Base-by-base conservation (phyloP, 2,113 vertebrate species). In the Herpailurus yagouaroundi region DNA sequence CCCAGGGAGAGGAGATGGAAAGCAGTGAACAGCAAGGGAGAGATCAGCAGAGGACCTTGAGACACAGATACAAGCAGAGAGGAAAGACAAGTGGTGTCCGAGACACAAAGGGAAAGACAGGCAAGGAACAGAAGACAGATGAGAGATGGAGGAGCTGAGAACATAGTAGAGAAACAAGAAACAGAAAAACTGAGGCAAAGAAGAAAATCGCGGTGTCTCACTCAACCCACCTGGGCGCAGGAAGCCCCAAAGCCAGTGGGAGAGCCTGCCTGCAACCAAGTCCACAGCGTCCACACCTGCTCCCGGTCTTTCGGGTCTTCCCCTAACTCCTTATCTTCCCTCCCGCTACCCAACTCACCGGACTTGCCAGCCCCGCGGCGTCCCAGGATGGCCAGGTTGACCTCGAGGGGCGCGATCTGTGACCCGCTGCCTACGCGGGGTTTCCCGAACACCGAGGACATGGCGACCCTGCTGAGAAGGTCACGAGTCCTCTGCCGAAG, bases 401-500 rank as follows among this genome's bases (percentile, higher is more conserved):
- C 99, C 89, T 99, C 99, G 13, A 98, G 77, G 29, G 98, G 96
- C 48, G 97, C 92, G 55, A 91, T 98, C 89, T 98, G 99, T 25
- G 96, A 98, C 66, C 96, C 97, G 27, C 95, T 52, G 77, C 97
- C 94, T 5, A 84, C 68, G 93, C 99, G 99, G 73, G 98, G 97
- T 96, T 99, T 99, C 86, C 99, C 99, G 55, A 99, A 99, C 99
- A 99, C 99, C 80, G 99, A 98, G 69, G 99, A 98, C 99, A 99
- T 99, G 95, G 95, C 91, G 91, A 93, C 80, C 57, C 93, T 13
- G 76, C 45, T 3, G 52, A n/a, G 15, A 12, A 50, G 68, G 63
- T 18, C 88, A 4, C 48, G 21, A 80, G n/a, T 69, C 33, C 60
- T 10, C 1, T 14, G 73, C 45, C 52, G 33, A 4, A 18, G 81